Base-by-base conservation (phyloP, 2,797 vertebrate genomes). In the Phaenicophaeus curvirostris region DNA sequence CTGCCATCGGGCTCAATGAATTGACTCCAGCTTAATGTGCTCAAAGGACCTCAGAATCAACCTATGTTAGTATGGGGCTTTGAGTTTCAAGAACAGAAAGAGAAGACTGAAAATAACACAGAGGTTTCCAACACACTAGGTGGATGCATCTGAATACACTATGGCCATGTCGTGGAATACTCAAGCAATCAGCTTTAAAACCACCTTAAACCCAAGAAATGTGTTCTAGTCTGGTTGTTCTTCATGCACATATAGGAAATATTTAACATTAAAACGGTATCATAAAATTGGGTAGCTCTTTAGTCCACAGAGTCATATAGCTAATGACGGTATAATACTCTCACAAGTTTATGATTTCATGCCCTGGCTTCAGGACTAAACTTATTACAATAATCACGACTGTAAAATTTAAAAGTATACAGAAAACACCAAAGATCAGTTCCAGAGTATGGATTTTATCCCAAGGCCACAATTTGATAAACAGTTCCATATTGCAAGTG, bases 401-500 rank as follows among this genome's bases (percentile, higher is more conserved):
- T 66, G 88, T 78, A 96, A 92, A 84, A 73, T 54, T 90, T 71
- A 87, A 42, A 89, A 95, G 69, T 50, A 68, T 69, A 85, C 42
- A 93, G 74, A 94, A 96, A 94, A 91, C 8, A 30, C 55, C 33
- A 44, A 76, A 88, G 69, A 73, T 86, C 66, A 71, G 94, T 75
- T 94, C 73, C 68, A 95, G 86, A 95, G 90, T 42, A 74, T 0
- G 28, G 89, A 96, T 94, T 89, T 94, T 95, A 96, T 94, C 83
- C 66, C 89, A 97, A 97, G 95, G 95, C 95, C 97, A 97, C 95
- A 82, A 62, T 76, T 93, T 91, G 79, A 95, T 85, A 25, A 95
- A 72, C 71, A 35, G 93, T 84, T 96, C 44, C 73, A 94, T 86
- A 71, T 23, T 95, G 58, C 68, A 87, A 96, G 85, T 74, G 44